Percentiles rank a stretch among this genome's conserved stretches.
Evolutionary conservation across 2,797 vertebrate genomes (phyloP).

Genomic region (Sandelia bainsii): DNA sequence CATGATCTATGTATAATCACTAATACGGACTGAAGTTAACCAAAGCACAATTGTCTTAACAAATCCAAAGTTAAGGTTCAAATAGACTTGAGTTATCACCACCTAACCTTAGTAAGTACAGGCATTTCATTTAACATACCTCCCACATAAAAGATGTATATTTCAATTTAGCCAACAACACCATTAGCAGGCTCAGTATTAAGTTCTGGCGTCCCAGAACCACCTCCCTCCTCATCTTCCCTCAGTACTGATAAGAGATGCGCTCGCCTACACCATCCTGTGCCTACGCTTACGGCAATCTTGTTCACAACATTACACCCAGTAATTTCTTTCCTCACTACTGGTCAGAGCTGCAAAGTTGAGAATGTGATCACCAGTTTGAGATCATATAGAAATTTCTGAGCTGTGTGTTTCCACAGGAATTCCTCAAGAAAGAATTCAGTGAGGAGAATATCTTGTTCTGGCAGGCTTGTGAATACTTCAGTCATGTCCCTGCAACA

Average conservation of each 20-base stretch:
- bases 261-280: constrained; percentile 63
- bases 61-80: background rate
- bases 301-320: constrained; percentile 63
- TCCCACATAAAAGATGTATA: constrained; percentile 71
- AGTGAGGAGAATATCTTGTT: constrained; percentile 99
- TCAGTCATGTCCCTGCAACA: constrained; percentile 93
- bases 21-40: background rate
- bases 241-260: constrained; percentile 54
- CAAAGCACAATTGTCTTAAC: background rate
- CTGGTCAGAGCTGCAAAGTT: constrained; percentile 17
- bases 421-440: constrained; percentile 98
- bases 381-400: constrained; percentile 27
- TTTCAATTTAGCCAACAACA: constrained; percentile 61
- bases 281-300: constrained; percentile 60
- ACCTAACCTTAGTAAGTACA: constrained; percentile 20
- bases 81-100: constrained; percentile 2
- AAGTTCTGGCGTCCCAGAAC: constrained; percentile 58
- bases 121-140: constrained; percentile 38
- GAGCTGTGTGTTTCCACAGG: constrained; percentile 80
- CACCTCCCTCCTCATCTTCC: constrained; percentile 63
- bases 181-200: constrained; percentile 49
- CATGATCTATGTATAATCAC: background rate
- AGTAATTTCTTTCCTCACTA: constrained; percentile 40
- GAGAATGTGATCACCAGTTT: constrained; percentile 13
- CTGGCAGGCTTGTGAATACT: constrained; percentile 99